Base-by-base conservation (phyloP, 2,888 invertebrate genomes). In the Lepidochrysops patricia region DNA sequence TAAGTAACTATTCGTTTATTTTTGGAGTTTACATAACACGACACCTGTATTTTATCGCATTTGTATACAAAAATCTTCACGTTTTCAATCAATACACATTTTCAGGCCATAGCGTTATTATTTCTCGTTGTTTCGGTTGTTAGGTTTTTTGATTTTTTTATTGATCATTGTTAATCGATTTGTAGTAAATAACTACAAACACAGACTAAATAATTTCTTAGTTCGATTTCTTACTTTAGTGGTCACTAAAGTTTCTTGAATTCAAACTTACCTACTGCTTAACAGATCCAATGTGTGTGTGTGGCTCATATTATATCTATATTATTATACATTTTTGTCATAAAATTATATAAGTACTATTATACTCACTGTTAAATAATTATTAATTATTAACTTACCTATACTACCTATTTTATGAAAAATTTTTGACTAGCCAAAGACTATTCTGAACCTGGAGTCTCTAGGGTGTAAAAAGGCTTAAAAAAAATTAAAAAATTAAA, bases 1-100 rank as follows among this genome's bases (percentile, higher is more conserved):
- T 90, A 70, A 89, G 89, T 89, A 84, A 68, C 68, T 66, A 72
- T 76, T 76, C 67, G 73, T 80, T 82, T 83, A 84, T 82, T 85
- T 86, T 84, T 67, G 77, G 80, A 80, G 82, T 88, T 86, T 89
- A 89, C 81, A 84, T 88, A 89, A 88, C 87, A 72, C 82, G 85
- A 84, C 85, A 86, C 84, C 82, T 87, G 82, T 79, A 78, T 83
- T 77, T 82, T 76, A 72, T 69, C 67, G 64, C 67, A 77, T 79
- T 73, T 79, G 69, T 72, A 73, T 72, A 76, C 72, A 77, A 75
- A 74, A 54, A 9, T 54, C 4, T 15, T 52, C 26, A 27, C n/a
- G 12, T 19, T 43, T 43, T 43, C 15, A 43, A 43, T 43, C 43
- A 43, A 19, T 43, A 43, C 9, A 19, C 9, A 19, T 5, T 43